Percentiles rank a stretch among this genome's conserved stretches.
Evolutionary conservation across 2,797 vertebrate species (phyloP).

Genomic region (Sternarchorhynchus goeldii): DNA sequence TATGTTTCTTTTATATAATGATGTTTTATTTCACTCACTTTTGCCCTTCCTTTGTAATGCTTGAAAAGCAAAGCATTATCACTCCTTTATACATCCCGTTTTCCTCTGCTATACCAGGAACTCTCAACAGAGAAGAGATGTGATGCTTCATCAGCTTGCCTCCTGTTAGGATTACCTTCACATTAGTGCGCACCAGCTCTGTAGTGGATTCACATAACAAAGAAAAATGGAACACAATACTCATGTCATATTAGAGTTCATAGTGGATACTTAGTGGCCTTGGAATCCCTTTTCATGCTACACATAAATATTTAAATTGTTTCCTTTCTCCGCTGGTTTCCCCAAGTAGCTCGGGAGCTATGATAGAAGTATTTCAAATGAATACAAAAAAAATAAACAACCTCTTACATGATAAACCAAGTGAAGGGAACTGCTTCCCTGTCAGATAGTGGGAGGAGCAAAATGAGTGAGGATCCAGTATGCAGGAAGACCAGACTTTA

Average conservation of each 20-base stretch:
- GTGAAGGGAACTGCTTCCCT: background rate
- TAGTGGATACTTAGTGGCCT: conserved; percentile 38
- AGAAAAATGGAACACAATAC: conserved; percentile 42
- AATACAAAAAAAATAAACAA: conserved; percentile 51
- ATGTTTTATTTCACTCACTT: conserved; percentile 13
- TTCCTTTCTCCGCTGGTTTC: conserved; percentile 49
- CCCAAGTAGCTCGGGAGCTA: conserved; percentile 21
- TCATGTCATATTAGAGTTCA: conserved; percentile 41
- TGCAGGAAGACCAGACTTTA: conserved; percentile 31
- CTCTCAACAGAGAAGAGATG: conserved; percentile 11
- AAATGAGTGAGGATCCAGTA: conserved; percentile 32
- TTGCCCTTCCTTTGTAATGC: conserved; percentile 4
- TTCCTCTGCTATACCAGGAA: conserved; percentile 12
- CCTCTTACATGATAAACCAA: conserved; percentile 36
- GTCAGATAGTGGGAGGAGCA: conserved; percentile 23
- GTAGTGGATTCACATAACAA: conserved; percentile 33
- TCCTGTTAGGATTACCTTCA: conserved; percentile 22
- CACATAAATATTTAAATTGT: conserved; percentile 51
- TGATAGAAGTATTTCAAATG: conserved; percentile 38
- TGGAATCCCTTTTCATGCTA: conserved; percentile 63
- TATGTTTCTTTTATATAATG: conserved; percentile 44
- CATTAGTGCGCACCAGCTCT: conserved; percentile 31
- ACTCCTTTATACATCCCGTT: background rate
- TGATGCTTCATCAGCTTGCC: conserved; percentile 5
- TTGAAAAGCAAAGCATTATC: conserved; percentile 10